Evolutionary conservation across 1,140 invertebrate genomes (phyloP).

Genomic region (Drosophila arizonae): DNA sequence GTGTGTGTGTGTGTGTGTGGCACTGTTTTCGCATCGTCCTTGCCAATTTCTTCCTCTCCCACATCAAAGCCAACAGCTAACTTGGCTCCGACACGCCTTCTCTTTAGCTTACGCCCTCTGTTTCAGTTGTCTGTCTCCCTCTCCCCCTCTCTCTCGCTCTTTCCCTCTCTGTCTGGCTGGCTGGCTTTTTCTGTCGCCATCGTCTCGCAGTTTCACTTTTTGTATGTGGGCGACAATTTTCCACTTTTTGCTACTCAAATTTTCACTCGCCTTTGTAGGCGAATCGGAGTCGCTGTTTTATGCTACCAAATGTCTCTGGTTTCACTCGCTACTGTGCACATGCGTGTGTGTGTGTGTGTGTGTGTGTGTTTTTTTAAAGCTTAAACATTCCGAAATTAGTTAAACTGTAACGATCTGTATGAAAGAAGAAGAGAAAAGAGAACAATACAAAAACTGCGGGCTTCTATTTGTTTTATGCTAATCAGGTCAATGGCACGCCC

Average conservation of each 20-base stretch:
- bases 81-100: conserved; percentile 30
- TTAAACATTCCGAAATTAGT: conserved; percentile 36
- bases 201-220: conserved; percentile 76
- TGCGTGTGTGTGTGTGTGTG: conserved; percentile 13
- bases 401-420: conserved; percentile 12
- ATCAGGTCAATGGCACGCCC: conserved; percentile 73
- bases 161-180: conserved; percentile 43
- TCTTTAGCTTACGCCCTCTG: not conserved
- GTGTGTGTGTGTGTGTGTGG: conserved; percentile 9
- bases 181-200: conserved; percentile 54
- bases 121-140: not conserved
- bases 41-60: conserved; percentile 51
- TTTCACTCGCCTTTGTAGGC: conserved; percentile 61
- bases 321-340: conserved; percentile 2
- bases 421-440: not conserved
- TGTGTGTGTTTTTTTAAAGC: conserved; percentile 23
- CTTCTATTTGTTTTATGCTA: conserved; percentile 59
- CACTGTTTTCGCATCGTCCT: conserved; percentile 59
- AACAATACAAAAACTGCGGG: conserved; percentile 57
- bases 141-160: conserved; percentile 28
- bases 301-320: conserved; percentile 23
- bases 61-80: conserved; percentile 45
- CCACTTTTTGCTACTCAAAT: conserved; percentile 63
- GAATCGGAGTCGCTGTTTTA: conserved; percentile 46
- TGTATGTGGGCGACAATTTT: conserved; percentile 40